Evolutionary conservation across 2,797 vertebrate genomes (phyloP), one percentile per base, ranked within the genome.

Genomic region (Nannoperca obscura): DNA sequence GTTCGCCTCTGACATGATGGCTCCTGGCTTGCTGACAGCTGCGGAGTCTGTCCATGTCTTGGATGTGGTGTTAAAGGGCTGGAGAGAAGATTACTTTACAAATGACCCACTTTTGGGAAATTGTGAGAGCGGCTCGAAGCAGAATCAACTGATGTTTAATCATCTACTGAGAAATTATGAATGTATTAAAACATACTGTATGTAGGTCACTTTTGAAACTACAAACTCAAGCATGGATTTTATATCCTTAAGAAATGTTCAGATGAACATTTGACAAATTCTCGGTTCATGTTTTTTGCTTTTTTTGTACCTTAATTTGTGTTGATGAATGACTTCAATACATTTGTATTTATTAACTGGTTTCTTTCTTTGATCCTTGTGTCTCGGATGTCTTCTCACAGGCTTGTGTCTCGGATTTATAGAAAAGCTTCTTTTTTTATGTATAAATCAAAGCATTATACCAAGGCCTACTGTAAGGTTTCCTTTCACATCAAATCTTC

Each of bases 81-180:
- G 4, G 65, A 76, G 64, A 58, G 49, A 53, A 77, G 77, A 83
- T 87, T 65, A 59, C 50, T 86, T 81, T 65, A 74, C 49, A 80
- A 78, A 82, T 81, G 76, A 87, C 77, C 69, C 82, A 77, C 47
- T 82, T 82, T 81, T 74, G 54, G 30, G 64, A 76, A 80, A 68
- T 17, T 54, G 30, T 58, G 42, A 63, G 71, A 58, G 74, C 69
- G 44, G 85, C 75, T 65, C 20, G 50, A 70, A 76, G 68, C 76
- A 22, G 59, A 47, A 57, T 52, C 47, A 3, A 49, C 59, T 62
- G n/a, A 54, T 47, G 55, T 75, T 80, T 46, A 74, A 74, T 73
- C 30, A 81, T 79, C 77, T 65, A 30, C 64, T 42, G 47, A 83
- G 80, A 80, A 71, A 86, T 77, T 58, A 85, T 44, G 65, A 76